These are phyloP conservation scores for Himalopsyche kuldschensis DNA, from an alignment of 2,888 invertebrate genomes.

Conservation along the genomic window DNA sequence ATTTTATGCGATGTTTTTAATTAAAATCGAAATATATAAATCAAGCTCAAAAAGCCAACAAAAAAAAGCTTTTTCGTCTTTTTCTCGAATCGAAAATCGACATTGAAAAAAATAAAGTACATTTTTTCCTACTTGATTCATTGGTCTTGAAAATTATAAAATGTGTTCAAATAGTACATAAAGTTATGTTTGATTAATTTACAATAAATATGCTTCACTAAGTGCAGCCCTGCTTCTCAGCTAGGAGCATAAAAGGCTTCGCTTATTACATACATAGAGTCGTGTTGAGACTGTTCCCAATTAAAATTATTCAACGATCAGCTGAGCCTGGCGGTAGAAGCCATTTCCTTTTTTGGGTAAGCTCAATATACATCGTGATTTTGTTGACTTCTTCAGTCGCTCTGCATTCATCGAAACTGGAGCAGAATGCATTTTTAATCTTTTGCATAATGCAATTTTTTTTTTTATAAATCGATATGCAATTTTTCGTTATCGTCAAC, in stretches of 20 bases:
- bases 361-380: not conserved
- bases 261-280: not conserved
- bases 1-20: too few relatives aligned
- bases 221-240: not conserved
- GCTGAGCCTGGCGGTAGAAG: not conserved
- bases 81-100: too few relatives aligned
- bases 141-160: too few relatives aligned
- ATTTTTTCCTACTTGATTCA: too few relatives aligned
- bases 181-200: too few relatives aligned
- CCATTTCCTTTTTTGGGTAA: not conserved
- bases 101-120: too few relatives aligned
- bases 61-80: too few relatives aligned
- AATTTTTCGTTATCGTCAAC: not conserved
- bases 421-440: not conserved
- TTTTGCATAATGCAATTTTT: not conserved
- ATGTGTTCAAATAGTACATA: too few relatives aligned
- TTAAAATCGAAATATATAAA: too few relatives aligned
- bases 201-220: not conserved
- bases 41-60: too few relatives aligned
- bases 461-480: not conserved
- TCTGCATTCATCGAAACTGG: not conserved
- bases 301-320: not conserved
- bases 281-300: not conserved
- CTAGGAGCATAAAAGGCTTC: not conserved
- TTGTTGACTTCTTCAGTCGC: not conserved